Percentiles rank a stretch among this genome's conserved stretches.
Conservation (phyloP, 2,113 vertebrate genomes). For the Thomomys bottae region DNA sequence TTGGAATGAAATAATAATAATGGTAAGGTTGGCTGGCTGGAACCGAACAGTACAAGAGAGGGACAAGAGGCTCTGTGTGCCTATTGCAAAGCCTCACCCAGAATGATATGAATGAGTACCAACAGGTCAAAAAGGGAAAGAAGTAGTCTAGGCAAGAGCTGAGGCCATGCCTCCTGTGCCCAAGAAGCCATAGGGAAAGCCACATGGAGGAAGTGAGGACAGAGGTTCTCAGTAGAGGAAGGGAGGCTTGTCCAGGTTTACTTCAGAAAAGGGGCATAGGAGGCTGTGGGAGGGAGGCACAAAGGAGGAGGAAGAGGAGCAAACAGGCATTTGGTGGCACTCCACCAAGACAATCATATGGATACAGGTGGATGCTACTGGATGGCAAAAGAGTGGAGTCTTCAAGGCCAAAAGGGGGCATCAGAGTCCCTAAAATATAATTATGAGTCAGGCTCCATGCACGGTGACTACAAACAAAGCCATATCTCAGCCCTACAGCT, state of each 20-base stretch:
- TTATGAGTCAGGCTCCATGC: neutral
- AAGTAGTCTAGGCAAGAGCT: neutral
- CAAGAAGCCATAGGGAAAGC: rapidly evolving
- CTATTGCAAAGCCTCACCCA: rapidly evolving
- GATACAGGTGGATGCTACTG: rapidly evolving
- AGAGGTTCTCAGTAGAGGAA: neutral
- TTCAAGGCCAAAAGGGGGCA: neutral
- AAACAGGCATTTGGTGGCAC: neutral
- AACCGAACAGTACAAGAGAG: rapidly evolving
- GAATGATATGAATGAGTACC: too few relatives aligned
- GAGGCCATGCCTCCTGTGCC: too few relatives aligned
- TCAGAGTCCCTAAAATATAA: neutral
- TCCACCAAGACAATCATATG: neutral
- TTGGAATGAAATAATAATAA: neutral
- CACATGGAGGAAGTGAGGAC: rapidly evolving
- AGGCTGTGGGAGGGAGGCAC: rapidly evolving
- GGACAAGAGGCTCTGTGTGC: neutral
- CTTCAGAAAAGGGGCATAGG: neutral
- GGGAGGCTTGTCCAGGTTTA: neutral
- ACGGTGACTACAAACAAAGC: neutral
- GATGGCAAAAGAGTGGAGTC: rapidly evolving
- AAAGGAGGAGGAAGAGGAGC: too few relatives aligned
- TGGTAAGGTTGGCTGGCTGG: rapidly evolving
- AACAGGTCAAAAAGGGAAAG: neutral
- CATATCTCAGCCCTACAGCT: conserved; percentile 52